Base-by-base conservation (phyloP, 2,888 invertebrate species). In the Troglohyphantes excavatus region DNA sequence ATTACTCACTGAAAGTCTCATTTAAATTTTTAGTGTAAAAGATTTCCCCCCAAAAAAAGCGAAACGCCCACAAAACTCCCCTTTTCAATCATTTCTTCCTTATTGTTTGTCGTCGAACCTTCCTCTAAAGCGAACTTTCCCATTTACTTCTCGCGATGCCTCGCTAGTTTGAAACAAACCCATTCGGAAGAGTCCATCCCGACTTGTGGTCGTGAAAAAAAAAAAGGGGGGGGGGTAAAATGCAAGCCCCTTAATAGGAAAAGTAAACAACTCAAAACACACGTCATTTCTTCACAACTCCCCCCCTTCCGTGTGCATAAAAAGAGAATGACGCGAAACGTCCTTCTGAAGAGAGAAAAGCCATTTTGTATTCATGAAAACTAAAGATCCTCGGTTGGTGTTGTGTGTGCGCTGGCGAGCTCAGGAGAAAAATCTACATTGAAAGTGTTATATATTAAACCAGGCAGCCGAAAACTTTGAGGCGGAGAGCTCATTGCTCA, bases 291-390 rank as follows among this genome's bases (percentile, higher is more conserved):
- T 78, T 63, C 63, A 17, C 63, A 27, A 63, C 63, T 33, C 7
- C 3, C 26, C 39, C 43, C 70, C 39, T 21, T 39, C 75, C 59
- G 23, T 59, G 29, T 59, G 68, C 75, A 88, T 68, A 33, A 76
- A 82, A 82, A 88, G 88, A 82, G 75, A 82, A 46, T 63, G 33
- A n/a, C 75, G 23, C 29, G 26, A 75, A 88, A 88, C 87, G 70
- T 82, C 70, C 82, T 46, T 33, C 43, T n/a, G 61, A 65, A 73
- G 73, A 73, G 33, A n/a, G n/a, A n/a, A 67, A 75, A 88, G 82
- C 81, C 75, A 88, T 76, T 88, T 88, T 88, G 65, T 88, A 88
- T 88, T 88, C 88, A 88, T 88, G 88, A 88, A 88, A 88, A 88
- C 88, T 88, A 82, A 82, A 75, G 82, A 88, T 88, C 82, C 82